Conservation (phyloP, 2,797 vertebrate genomes). For the Coluber constrictor region DNA sequence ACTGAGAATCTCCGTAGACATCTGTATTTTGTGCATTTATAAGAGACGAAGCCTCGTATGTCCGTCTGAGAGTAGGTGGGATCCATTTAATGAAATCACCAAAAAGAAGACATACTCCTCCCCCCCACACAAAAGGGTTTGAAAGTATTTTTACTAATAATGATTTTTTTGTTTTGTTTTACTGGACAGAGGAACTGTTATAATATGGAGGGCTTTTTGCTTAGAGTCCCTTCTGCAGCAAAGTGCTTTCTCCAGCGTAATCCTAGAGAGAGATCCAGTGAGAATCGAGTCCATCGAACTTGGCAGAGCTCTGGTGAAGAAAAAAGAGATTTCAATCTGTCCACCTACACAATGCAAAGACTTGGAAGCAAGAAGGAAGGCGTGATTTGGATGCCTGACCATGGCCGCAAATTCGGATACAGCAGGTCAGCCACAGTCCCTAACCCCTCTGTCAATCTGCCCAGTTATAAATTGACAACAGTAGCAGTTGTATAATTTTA, state of each 20-base stretch:
- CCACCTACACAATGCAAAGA: not conserved
- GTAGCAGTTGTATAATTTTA: too few species aligned
- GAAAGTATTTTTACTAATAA: not conserved
- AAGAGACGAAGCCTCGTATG: not conserved
- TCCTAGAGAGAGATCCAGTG: not conserved
- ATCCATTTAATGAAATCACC: not conserved
- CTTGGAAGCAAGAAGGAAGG: not conserved
- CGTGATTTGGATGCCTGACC: rapidly evolving
- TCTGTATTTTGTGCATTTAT: too few species aligned
- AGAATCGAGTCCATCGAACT: not conserved
- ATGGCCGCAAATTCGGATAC: rapidly evolving
- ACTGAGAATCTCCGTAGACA: too few species aligned
- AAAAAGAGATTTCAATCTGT: not conserved
- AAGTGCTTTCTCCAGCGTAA: not conserved
- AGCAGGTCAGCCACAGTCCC: too few species aligned
- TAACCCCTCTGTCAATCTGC: not conserved
- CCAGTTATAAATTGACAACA: not conserved
- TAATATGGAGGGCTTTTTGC: not conserved
- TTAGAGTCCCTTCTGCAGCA: not conserved
- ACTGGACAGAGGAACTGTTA: not conserved
- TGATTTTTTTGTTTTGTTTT: not conserved
- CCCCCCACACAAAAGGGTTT: not conserved
- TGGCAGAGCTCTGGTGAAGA: not conserved
- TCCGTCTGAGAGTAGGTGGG: not conserved
- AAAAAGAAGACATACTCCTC: rapidly evolving